phyloP scores from a whole-genome alignment of 2,888 invertebrate genomes.

The Syrphus vitripennis region DNA sequence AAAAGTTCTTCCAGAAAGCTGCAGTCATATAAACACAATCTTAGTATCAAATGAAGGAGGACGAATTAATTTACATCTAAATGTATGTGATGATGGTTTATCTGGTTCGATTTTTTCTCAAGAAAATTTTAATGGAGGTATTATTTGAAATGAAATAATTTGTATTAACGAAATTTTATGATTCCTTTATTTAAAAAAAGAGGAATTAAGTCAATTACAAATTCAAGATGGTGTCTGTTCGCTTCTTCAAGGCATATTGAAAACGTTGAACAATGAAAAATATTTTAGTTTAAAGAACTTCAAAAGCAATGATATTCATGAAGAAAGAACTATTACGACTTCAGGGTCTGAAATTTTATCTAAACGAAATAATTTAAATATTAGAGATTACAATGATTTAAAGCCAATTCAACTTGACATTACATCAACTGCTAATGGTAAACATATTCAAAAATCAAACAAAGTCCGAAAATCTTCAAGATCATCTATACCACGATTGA shows the following conservation, averaged over 20 bases:
- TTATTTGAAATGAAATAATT: neutral
- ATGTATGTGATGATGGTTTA: neutral
- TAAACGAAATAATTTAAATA: neutral
- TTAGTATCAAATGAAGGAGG: neutral
- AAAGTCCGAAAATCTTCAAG: neutral
- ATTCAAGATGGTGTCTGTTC: neutral
- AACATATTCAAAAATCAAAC: neutral
- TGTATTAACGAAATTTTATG: neutral
- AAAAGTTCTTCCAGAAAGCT: neutral
- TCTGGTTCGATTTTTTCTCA: neutral
- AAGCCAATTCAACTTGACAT: neutral
- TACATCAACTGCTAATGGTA: neutral
- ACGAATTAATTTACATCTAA: neutral
- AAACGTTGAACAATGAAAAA: neutral
- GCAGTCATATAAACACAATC: neutral
- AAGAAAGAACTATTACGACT: neutral
- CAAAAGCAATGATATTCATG: neutral
- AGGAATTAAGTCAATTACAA: neutral
- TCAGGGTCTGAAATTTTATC: neutral
- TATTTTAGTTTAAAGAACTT: neutral
- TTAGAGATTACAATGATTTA: neutral
- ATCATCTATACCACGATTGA: neutral
- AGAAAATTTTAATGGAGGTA: neutral
- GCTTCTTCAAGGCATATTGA: neutral
- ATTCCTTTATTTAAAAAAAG: neutral